phyloP scores from a whole-genome alignment of 2,113 vertebrate genomes.

The Vanacampus margaritifer region DNA sequence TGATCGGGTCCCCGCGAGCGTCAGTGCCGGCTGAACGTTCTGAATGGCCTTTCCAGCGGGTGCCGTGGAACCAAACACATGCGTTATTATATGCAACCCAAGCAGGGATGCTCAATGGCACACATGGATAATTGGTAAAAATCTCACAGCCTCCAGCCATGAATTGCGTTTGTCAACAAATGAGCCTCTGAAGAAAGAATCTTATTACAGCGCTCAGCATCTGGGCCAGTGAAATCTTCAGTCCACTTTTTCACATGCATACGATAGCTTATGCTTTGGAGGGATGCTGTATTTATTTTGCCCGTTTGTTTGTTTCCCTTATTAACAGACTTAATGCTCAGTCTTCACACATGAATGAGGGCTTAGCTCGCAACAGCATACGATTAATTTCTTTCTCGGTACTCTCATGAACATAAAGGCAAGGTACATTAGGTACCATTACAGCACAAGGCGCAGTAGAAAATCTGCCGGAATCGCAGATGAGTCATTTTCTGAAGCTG shows the following conservation, averaged over 20 bases:
- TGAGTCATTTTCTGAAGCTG: too few relatives aligned
- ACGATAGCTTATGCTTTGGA: conserved; percentile 3
- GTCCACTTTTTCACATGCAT: conserved; percentile 20
- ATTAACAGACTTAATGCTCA: neutral
- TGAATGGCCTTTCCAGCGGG: conserved; percentile 18
- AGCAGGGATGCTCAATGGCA: conserved; percentile 28
- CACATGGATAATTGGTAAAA: conserved; percentile 46
- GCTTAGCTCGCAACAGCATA: neutral
- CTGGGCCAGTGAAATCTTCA: conserved; percentile 21
- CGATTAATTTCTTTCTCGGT: too few relatives aligned
- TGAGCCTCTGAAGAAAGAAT: conserved; percentile 28
- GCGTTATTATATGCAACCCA: conserved; percentile 33
- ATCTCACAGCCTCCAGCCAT: conserved; percentile 42
- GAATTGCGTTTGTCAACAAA: conserved; percentile 43
- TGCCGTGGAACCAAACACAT: conserved; percentile 26
- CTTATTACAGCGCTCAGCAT: conserved; percentile 29
- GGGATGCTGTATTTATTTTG: neutral
- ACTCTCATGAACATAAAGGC: neutral
- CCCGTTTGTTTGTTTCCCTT: neutral
- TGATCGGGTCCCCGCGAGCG: conserved; percentile 9
- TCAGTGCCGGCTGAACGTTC: conserved; percentile 8
- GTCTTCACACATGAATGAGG: neutral
- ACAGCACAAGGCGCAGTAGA: too few relatives aligned
- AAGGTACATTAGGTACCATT: neutral
- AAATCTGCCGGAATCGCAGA: too few relatives aligned